phyloP scores from a whole-genome alignment of 1,140 invertebrate genomes.

The Aphidius ervi region DNA sequence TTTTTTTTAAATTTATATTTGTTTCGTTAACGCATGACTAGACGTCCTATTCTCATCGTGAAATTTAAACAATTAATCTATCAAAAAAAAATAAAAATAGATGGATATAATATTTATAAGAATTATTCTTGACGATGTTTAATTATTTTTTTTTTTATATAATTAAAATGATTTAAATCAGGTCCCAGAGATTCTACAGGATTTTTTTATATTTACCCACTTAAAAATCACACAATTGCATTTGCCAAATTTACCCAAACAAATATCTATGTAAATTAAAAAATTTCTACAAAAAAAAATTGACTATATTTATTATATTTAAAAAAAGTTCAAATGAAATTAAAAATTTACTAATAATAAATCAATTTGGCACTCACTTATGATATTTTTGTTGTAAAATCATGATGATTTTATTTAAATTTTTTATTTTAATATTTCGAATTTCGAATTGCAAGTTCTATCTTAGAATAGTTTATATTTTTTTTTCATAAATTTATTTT shows the following conservation, averaged over 20 bases:
- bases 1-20: not conserved
- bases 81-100: too few relatives aligned
- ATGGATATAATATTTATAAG: too few relatives aligned
- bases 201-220: conserved; percentile 1
- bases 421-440: not conserved
- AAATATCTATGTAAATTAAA: not conserved
- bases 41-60: too few relatives aligned
- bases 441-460: not conserved
- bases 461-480: conserved; percentile 1
- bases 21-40: not conserved
- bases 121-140: too few relatives aligned
- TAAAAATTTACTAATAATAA: not conserved
- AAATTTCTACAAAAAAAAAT: not conserved
- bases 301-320: conserved; percentile 2
- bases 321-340: too few relatives aligned
- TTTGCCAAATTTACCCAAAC: not conserved
- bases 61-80: too few relatives aligned
- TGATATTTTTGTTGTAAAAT: conserved; percentile 2
- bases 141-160: too few relatives aligned
- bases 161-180: not conserved
- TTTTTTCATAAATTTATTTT: not conserved
- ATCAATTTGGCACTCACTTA: conserved; percentile 6
- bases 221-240: conserved; percentile 5
- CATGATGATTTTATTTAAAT: not conserved
- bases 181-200: conserved; percentile 10